Base-by-base conservation (phyloP, 1,140 invertebrate genomes). In the Archivesica marissinica region DNA sequence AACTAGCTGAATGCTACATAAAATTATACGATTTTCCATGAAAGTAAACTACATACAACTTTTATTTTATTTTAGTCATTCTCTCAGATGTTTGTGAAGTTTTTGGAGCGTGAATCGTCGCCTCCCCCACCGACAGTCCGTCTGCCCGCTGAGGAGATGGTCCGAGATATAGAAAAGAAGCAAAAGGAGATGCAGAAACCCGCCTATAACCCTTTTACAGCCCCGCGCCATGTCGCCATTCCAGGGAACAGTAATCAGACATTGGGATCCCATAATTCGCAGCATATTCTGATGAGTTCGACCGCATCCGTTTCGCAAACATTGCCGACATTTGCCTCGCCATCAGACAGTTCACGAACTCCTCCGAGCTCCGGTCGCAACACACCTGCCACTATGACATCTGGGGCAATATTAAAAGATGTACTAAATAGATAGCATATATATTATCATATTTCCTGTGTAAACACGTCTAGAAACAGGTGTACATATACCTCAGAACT, bases 41-140 rank as follows among this genome's bases (percentile, higher is more conserved):
- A 23, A 0, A 35, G 13, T 66, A 33, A 66, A 35, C 15, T n/a
- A 54, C 4, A 7, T 7, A 7, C 2, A 44, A n/a, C 56, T 81
- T 44, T 80, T 77, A 87, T 83, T 83, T 28, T 80, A 66, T 89
- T 91, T 75, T 95, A 95, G 95, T 96, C 96, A 0, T 94, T 99
- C 66, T 96, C 97, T 0, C 96, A 97, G 86, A 97, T 98, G 56
- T 99, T 99, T 94, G 96, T 99, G 0, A 96, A 96, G 91, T 99
- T 99, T 94, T 94, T 99, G 87, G 97, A 98, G 92, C 96, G 95
- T 85, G 97, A 98, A 94, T 98, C 97, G 0, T 96, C 96, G 87
- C 97, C 97, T 0, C 95, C 96, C 82, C 92, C 95, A 17, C 91
- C 95, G 11, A 94, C 95, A 61, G 89, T 96, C 7, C 95, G 95